These are phyloP conservation scores for Elmis aenea DNA, from an alignment of 2,888 invertebrate genomes.

Conservation along the genomic window DNA sequence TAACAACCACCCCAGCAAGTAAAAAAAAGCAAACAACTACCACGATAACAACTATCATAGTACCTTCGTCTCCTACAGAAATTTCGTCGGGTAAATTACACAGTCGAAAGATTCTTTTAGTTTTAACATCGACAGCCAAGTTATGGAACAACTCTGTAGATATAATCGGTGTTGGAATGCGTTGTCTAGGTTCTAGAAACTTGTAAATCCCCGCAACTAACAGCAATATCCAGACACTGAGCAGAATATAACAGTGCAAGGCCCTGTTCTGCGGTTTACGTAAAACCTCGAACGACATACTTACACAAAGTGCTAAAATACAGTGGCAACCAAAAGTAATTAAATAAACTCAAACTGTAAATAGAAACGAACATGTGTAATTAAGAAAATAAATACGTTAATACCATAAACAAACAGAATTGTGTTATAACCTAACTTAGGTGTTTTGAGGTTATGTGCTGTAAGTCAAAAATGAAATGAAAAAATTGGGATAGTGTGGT, in stretches of 20 bases:
- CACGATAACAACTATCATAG: not conserved
- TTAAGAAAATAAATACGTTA: too few species aligned
- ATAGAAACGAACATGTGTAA: too few species aligned
- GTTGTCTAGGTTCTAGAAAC: constrained; percentile 51
- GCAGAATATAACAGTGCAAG: constrained; percentile 74
- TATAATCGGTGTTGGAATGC: constrained; percentile 26
- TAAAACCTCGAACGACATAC: constrained; percentile 52
- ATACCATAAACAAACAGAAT: too few species aligned
- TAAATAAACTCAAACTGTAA: too few species aligned
- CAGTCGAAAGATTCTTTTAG: constrained; percentile 59
- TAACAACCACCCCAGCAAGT: not conserved
- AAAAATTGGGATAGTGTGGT: too few species aligned
- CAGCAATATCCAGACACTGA: constrained; percentile 77
- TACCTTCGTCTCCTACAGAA: constrained; percentile 70
- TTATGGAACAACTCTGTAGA: constrained; percentile 39
- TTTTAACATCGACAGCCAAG: constrained; percentile 58
- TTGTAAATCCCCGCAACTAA: constrained; percentile 78
- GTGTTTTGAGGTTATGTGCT: too few species aligned
- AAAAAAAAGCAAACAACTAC: not conserved
- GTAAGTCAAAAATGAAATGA: too few species aligned
- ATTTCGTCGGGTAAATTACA: constrained; percentile 73
- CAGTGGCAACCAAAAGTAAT: too few species aligned
- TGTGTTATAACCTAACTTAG: too few species aligned
- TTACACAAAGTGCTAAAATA: too few species aligned
- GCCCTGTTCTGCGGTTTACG: constrained; percentile 69